Conservation (phyloP, 1,140 invertebrate genomes). For the Zaprionus capensis region DNA sequence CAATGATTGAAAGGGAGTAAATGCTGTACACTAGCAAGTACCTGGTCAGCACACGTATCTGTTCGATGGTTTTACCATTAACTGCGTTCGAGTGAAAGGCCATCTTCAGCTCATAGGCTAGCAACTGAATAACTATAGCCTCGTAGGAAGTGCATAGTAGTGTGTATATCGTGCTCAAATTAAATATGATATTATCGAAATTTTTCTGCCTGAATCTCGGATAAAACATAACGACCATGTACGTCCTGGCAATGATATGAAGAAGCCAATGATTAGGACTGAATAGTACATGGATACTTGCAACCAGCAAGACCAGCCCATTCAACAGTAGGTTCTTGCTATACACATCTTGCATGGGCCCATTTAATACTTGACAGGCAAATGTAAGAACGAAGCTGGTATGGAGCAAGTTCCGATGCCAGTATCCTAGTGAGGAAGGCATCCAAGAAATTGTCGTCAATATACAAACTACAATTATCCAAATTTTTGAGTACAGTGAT, state of each 20-base stretch:
- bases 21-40: conserved; percentile 55
- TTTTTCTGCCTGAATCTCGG: conserved; percentile 2
- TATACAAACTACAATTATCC: conserved; percentile 24
- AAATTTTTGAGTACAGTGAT: conserved; percentile 12
- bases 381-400: conserved; percentile 43
- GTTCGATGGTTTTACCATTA: neutral
- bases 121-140: conserved; percentile 49
- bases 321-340: conserved; percentile 34
- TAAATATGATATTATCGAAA: conserved; percentile 31
- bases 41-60: neutral
- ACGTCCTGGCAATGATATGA: conserved; percentile 32
- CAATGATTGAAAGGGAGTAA: conserved; percentile 50
- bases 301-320: conserved; percentile 6
- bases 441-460: conserved; percentile 10
- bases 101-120: conserved; percentile 49
- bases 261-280: conserved; percentile 10
- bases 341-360: too few relatives aligned
- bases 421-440: conserved; percentile 43
- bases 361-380: conserved; percentile 6
- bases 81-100: conserved; percentile 30
- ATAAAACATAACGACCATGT: conserved; percentile 24
- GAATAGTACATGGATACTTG: conserved; percentile 13
- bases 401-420: conserved; percentile 25
- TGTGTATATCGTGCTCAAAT: conserved; percentile 49
- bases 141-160: conserved; percentile 56